Evolutionary conservation across 2,797 vertebrate genomes (phyloP).

Genomic region (Alauda arvensis): DNA sequence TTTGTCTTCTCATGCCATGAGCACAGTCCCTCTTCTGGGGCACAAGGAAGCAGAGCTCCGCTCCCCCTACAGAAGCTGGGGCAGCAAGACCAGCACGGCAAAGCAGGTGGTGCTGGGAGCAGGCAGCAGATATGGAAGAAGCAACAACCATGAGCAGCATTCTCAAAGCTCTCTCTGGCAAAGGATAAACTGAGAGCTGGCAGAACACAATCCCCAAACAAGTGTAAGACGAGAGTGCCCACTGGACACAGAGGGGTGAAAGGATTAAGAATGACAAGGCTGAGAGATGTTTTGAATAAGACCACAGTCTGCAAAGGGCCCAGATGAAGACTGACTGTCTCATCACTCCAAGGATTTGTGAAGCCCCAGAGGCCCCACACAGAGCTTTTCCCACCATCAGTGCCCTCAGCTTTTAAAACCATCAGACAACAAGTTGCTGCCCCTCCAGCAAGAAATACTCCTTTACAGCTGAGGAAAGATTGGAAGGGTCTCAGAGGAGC

Average conservation of each 20-base stretch:
- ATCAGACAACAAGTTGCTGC: background rate
- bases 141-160: fast-evolving
- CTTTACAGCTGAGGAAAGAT: background rate
- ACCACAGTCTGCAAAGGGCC: background rate
- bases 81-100: background rate
- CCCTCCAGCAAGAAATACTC: background rate
- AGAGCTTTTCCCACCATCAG: background rate
- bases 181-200: background rate
- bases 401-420: background rate
- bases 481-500: background rate
- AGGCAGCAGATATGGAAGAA: background rate
- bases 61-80: background rate
- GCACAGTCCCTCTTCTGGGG: background rate
- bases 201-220: background rate
- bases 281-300: background rate
- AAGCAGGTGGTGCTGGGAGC: background rate
- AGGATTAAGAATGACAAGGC: background rate
- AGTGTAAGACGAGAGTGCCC: background rate
- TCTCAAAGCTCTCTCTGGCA: background rate
- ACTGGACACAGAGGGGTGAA: background rate
- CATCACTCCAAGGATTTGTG: background rate
- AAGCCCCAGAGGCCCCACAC: background rate
- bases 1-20: background rate
- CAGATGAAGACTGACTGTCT: background rate
- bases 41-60: background rate